Evolutionary conservation across 1,140 invertebrate genomes (phyloP), one percentile per base, ranked within the genome.

Genomic region (Drosophila subobscura): DNA sequence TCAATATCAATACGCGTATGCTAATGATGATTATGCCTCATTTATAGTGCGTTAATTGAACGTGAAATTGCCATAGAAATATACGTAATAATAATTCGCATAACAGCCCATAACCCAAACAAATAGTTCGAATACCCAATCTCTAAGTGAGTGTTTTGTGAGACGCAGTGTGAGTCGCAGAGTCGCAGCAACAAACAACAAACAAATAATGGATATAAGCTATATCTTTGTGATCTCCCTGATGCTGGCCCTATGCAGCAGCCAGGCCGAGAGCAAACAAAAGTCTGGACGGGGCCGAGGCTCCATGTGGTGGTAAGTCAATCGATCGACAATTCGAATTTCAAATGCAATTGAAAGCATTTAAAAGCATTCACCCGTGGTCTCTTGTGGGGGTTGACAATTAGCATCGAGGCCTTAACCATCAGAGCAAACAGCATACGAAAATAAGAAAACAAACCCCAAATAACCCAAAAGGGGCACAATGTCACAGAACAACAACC

Each of bases 241-340:
- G 37, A 64, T 85, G 29, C 29, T 33, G 72, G 90, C 79, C 72
- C 71, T 90, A 16, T 89, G 66, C 73, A 79, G 77, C 70, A 61
- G 77, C 47, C 56, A 63, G 51, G 79, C 80, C 49, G 91, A 91
- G 72, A 90, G 80, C 56, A 91, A 91, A 91, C 89, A 89, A 47
- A 92, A 91, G 54, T 88, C 86, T 61, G 89, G 76, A 63, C 72
- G 66, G 74, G 91, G 91, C 64, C 81, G 91, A 67, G 91, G 91
- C 60, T 92, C 91, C 54, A 92, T 92, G 90, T 92, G 91, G 91
- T 92, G 91, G 91, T 92, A 86, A 89, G 91, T 91, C 29, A 33
- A 27, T 16, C 16, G 16, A 73, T 33, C 29, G 29, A 47, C 44
- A 59, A 50, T 61, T 63, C 57, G 54, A 54, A 68, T 76, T 54